Conservation (phyloP, 2,888 invertebrate species). For the Sinotaia quadrata region DNA sequence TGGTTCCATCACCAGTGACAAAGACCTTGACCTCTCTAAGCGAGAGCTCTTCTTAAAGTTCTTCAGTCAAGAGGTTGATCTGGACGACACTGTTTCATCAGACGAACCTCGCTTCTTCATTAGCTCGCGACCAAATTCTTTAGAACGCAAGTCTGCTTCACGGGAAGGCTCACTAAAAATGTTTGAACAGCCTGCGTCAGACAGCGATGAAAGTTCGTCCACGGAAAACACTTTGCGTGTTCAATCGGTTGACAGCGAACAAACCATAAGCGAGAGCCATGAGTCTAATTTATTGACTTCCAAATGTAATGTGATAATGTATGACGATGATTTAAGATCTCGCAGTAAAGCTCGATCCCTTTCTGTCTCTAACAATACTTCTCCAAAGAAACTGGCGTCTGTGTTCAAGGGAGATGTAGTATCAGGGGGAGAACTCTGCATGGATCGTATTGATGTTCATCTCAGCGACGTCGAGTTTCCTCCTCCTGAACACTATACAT, state of each 20-base stretch:
- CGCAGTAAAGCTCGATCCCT: neutral
- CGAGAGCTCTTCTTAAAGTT: slow-evolving; percentile 36
- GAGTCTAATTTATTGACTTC: slow-evolving; percentile 6
- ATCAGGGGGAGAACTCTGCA: neutral
- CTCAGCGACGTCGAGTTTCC: neutral
- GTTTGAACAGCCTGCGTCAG: neutral
- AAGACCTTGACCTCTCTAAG: slow-evolving; percentile 10
- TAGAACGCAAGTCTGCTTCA: neutral
- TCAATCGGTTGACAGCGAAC: neutral
- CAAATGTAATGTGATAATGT: slow-evolving; percentile 39
- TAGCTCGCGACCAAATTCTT: neutral
- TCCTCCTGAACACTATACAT: neutral
- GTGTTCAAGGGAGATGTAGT: neutral
- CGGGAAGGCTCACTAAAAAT: neutral
- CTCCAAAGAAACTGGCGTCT: slow-evolving; percentile 8
- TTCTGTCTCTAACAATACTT: slow-evolving; percentile 18
- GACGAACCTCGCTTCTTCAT: slow-evolving; percentile 11
- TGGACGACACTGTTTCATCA: slow-evolving; percentile 23
- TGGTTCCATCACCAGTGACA: slow-evolving; percentile 22
- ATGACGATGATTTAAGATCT: slow-evolving; percentile 29
- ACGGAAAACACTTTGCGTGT: neutral
- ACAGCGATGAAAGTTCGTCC: neutral
- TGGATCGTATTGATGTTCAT: neutral
- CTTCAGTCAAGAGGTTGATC: slow-evolving; percentile 37
- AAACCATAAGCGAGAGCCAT: neutral